phyloP scores from a whole-genome alignment of 2,113 vertebrate genomes.

The zebrafish (Danio rerio) region DNA sequence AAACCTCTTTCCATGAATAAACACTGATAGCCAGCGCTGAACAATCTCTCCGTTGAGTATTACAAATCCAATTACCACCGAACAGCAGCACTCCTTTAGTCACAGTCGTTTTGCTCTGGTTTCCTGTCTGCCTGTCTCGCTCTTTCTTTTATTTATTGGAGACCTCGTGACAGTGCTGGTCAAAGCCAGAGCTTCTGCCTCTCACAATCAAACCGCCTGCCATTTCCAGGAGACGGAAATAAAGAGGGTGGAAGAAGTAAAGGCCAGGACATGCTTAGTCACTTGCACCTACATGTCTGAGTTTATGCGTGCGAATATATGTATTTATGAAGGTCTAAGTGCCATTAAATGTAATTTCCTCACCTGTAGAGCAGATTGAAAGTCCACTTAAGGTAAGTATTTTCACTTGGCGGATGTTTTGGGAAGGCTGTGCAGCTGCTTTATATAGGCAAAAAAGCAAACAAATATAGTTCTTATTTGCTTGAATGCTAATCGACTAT shows the following conservation, averaged over 20 bases:
- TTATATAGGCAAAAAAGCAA: background rate
- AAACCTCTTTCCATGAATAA: constrained; percentile 44
- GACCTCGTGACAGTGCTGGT: background rate
- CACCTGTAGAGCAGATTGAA: background rate
- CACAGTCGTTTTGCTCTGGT: constrained; percentile 20
- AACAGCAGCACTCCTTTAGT: constrained; percentile 23
- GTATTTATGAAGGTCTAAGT: background rate
- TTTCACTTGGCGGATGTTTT: background rate
- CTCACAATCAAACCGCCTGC: constrained; percentile 11
- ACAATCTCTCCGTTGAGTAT: constrained; percentile 26
- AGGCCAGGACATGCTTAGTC: constrained; percentile 13
- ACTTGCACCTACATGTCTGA: background rate
- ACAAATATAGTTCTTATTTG: background rate
- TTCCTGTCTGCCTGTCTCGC: background rate
- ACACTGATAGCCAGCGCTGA: constrained; percentile 9
- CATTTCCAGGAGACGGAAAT: constrained; percentile 12
- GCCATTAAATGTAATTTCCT: background rate
- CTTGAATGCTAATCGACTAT: background rate
- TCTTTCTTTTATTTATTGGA: background rate
- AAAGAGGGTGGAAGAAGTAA: background rate
- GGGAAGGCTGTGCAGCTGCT: background rate
- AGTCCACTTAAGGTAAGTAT: background rate
- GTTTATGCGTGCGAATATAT: background rate
- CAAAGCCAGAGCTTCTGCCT: background rate
- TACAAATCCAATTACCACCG: constrained; percentile 41